These are phyloP conservation scores for Callyntrura guangdongensis DNA, from an alignment of 2,888 invertebrate genomes.

Conservation along the genomic window DNA sequence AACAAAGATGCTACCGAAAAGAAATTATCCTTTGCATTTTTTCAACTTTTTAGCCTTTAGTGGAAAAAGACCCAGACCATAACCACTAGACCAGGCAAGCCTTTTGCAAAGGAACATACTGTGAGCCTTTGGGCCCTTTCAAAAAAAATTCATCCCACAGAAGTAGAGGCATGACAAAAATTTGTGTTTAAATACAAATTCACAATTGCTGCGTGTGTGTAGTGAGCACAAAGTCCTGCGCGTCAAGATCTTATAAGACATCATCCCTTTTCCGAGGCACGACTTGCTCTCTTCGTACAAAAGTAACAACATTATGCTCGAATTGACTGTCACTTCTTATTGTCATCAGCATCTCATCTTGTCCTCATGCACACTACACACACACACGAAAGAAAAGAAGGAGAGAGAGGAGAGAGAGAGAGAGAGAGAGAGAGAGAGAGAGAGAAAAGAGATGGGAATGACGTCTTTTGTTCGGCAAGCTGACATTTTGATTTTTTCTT, in stretches of 20 bases:
- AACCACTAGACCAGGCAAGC: slow-evolving; percentile 35
- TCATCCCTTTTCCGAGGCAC: slow-evolving; percentile 71
- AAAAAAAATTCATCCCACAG: slow-evolving; percentile 10
- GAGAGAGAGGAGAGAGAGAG: slow-evolving; percentile 42
- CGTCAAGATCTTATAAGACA: slow-evolving; percentile 69
- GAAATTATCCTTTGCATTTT: slow-evolving; percentile 59
- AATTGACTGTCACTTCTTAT: slow-evolving; percentile 64
- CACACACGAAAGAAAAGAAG: slow-evolving; percentile 17
- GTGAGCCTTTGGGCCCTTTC: slow-evolving; percentile 14
- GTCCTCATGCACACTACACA: slow-evolving; percentile 7
- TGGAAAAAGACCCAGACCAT: not conserved
- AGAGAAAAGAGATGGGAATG: slow-evolving; percentile 56
- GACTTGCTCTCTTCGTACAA: slow-evolving; percentile 44
- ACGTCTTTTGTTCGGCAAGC: slow-evolving; percentile 62
- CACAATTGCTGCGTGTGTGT: not conserved
- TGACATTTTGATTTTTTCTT: slow-evolving; percentile 71
- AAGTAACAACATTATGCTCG: slow-evolving; percentile 18
- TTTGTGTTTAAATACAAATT: not conserved
- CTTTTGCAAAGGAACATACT: not conserved
- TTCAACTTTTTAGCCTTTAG: slow-evolving; percentile 1
- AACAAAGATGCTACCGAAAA: slow-evolving; percentile 72
- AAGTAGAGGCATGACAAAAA: slow-evolving; percentile 1
- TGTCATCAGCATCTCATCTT: slow-evolving; percentile 60
- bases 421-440: too few species aligned
- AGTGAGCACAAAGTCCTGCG: slow-evolving; percentile 15